Conservation (phyloP, 2,797 vertebrate species). For the Denticeps clupeoides region DNA sequence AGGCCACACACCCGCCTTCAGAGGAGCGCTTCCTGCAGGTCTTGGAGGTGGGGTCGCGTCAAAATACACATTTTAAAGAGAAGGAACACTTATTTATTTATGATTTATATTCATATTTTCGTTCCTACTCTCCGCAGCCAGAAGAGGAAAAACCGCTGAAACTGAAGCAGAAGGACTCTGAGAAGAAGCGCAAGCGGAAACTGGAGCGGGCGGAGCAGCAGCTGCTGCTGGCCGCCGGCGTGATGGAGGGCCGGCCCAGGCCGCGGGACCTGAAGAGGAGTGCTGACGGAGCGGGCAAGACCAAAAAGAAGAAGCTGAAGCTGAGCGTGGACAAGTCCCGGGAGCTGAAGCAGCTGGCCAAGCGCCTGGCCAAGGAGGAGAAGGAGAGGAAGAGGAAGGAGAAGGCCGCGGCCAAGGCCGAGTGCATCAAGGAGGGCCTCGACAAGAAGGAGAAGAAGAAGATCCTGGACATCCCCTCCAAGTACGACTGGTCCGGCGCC, state of each 20-base stretch:
- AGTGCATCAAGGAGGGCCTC: slow-evolving; percentile 72
- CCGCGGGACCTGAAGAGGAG: slow-evolving; percentile 85
- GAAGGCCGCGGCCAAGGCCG: slow-evolving; percentile 76
- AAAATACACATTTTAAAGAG: too few species aligned
- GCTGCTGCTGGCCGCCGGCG: slow-evolving; percentile 64
- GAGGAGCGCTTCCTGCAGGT: slow-evolving; percentile 93
- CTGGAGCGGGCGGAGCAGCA: slow-evolving; percentile 82
- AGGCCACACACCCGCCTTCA: slow-evolving; percentile 91
- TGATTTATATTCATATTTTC: neutral
- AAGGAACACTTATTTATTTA: too few species aligned
- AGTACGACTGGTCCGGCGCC: slow-evolving; percentile 96
- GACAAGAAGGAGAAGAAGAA: slow-evolving; percentile 94
- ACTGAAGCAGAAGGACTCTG: slow-evolving; percentile 84
- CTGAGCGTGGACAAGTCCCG: slow-evolving; percentile 83
- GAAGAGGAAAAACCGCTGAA: slow-evolving; percentile 90
- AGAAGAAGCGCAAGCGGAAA: slow-evolving; percentile 89
- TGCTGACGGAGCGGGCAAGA: slow-evolving; percentile 68
- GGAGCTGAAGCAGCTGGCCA: slow-evolving; percentile 89
- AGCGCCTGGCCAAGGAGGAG: slow-evolving; percentile 92
- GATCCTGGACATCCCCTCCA: slow-evolving; percentile 91
- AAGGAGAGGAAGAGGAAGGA: slow-evolving; percentile 91
- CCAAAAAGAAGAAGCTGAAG: slow-evolving; percentile 96
- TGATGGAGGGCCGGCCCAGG: slow-evolving; percentile 57
- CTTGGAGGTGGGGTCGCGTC: slow-evolving; percentile 88
- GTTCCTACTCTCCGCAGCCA: slow-evolving; percentile 40